Evolutionary conservation across 2,113 vertebrate species (phyloP).

Genomic region (Semnornis frantzii): DNA sequence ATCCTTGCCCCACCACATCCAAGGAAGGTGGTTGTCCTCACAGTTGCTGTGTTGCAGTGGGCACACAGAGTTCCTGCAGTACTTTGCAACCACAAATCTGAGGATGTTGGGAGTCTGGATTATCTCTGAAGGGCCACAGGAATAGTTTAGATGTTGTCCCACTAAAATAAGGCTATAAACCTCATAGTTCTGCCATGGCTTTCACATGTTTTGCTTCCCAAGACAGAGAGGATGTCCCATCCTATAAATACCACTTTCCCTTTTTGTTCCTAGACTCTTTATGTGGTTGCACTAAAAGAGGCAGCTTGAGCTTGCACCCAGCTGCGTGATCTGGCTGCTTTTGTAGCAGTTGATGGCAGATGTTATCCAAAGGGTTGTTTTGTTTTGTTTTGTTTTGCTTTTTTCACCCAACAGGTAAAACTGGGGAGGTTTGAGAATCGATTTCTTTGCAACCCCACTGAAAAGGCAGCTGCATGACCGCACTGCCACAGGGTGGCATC

Average conservation of each 20-base stretch:
- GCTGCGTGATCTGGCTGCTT: not conserved
- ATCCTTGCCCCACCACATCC: not conserved
- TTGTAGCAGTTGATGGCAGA: not conserved
- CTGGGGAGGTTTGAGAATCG: not conserved
- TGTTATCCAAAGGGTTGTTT: rapidly evolving
- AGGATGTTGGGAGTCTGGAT: not conserved
- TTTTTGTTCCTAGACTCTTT: not conserved
- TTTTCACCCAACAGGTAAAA: not conserved
- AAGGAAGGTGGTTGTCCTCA: not conserved
- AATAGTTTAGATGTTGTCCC: not conserved
- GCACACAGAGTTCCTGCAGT: not conserved
- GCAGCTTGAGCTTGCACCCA: not conserved
- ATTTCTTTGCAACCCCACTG: not conserved
- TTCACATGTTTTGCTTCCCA: not conserved
- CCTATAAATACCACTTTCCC: not conserved
- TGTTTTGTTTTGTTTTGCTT: too few species aligned
- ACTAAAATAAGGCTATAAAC: not conserved
- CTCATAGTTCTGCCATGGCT: not conserved
- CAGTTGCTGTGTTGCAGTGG: rapidly evolving
- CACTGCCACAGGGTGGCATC: not conserved
- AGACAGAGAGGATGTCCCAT: not conserved
- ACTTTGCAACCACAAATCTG: not conserved
- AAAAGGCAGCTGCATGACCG: not conserved
- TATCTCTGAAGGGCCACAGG: not conserved
- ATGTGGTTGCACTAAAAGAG: not conserved